Evolutionary conservation across 2,888 invertebrate species (phyloP).

Genomic region (Apoderus coryli): DNA sequence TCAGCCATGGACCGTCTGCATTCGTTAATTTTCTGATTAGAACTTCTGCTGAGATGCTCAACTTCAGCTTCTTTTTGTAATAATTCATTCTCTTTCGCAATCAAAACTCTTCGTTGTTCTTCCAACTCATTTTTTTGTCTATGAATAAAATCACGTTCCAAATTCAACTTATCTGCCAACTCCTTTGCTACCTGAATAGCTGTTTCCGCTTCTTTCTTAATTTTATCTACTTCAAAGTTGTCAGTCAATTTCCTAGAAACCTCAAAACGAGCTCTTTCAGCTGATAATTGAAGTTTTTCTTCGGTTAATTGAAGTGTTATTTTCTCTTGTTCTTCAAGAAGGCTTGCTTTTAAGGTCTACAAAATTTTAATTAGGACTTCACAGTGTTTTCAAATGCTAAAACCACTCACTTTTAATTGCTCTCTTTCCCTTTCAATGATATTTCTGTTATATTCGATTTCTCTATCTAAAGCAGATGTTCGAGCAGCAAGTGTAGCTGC

Average conservation of each 20-base stretch:
- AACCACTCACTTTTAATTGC: slow-evolving; percentile 38
- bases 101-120: slow-evolving; percentile 24
- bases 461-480: slow-evolving; percentile 44
- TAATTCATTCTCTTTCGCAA: slow-evolving; percentile 24
- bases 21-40: slow-evolving; percentile 40
- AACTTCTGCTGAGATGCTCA: slow-evolving; percentile 25
- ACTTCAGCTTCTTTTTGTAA: slow-evolving; percentile 26
- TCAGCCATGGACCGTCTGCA: slow-evolving; percentile 36
- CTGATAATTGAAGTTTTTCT: slow-evolving; percentile 36
- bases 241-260: slow-evolving; percentile 27
- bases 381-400: background rate
- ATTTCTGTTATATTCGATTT: slow-evolving; percentile 42
- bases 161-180: slow-evolving; percentile 28
- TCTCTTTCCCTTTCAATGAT: slow-evolving; percentile 43
- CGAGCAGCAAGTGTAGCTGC: slow-evolving; percentile 44
- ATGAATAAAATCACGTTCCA: slow-evolving; percentile 27
- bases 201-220: slow-evolving; percentile 30
- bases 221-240: slow-evolving; percentile 27
- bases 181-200: slow-evolving; percentile 32
- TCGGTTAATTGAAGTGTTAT: slow-evolving; percentile 42
- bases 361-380: slow-evolving; percentile 21
- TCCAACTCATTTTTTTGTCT: slow-evolving; percentile 28
- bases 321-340: slow-evolving; percentile 43
- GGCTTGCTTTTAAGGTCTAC: slow-evolving; percentile 39
- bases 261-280: slow-evolving; percentile 29